Conservation (phyloP, 2,797 vertebrate genomes). For the Ptychobarbus kaznakovi region DNA sequence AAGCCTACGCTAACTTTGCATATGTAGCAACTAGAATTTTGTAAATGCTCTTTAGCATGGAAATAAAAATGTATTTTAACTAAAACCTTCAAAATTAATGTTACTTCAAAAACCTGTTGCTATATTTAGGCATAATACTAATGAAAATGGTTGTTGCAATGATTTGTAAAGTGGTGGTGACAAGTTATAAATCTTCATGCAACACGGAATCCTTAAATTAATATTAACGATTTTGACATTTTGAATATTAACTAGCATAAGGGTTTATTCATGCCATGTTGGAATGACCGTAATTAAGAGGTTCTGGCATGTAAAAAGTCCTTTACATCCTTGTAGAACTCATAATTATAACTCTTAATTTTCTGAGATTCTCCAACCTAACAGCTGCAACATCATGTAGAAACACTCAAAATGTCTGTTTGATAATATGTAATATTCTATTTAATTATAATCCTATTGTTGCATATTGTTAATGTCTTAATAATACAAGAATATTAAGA, state of each 20-base stretch:
- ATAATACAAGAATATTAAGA: neutral
- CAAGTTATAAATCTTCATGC: neutral
- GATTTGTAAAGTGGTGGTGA: neutral
- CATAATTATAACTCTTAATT: neutral
- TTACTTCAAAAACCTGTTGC: neutral
- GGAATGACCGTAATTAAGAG: neutral
- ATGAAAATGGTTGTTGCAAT: neutral
- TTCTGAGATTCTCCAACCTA: neutral
- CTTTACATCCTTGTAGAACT: neutral
- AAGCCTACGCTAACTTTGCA: neutral
- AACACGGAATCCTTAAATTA: neutral
- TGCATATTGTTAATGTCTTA: neutral
- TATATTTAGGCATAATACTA: neutral
- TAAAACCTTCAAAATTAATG: neutral
- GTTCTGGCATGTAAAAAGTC: neutral
- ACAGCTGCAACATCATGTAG: no score
- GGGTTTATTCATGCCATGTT: neutral
- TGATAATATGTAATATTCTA: neutral
- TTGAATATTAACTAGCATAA: neutral
- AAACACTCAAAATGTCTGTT: neutral
- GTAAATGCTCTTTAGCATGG: neutral
- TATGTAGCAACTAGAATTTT: neutral
- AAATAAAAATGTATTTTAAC: neutral
- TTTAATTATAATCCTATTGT: neutral
- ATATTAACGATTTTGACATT: neutral